Base-by-base conservation (phyloP, 2,113 vertebrate species). In the Columbina picui region DNA sequence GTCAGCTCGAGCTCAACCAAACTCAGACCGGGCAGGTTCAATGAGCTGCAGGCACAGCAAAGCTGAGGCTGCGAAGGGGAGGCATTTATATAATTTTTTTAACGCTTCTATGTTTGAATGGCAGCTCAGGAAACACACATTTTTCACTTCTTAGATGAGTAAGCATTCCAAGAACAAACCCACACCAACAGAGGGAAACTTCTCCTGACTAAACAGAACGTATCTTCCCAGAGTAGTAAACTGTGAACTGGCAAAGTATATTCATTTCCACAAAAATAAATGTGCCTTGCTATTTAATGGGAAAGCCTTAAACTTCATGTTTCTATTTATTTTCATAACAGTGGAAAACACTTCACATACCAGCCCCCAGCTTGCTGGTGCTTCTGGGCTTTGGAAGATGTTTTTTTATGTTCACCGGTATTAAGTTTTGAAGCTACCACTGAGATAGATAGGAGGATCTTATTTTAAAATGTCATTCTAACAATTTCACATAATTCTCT, bases 81-180 rank as follows among this genome's bases (percentile, higher is more conserved):
- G 64, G 68, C n/a, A 47, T 64, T 69, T 59, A 91, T 64, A 79
- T 93, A 81, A 91, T 94, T 94, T 36, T 50, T 92, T 83, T 93
- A 94, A 96, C 96, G 55, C 26, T 87, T 41, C 41, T 88, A 8
- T 76, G 91, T 96, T 97, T 96, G 94, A 96, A 80, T 87, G 97
- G 90, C 95, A 94, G 94, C 92, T 97, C 90, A 87, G 95, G 96
- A 97, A 96, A 82, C 89, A 94, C 75, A 69, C 56, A 22, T 95
- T 95, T 98, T 96, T 93, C 69, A 89, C 4, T 75, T 89, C 91
- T 96, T 75, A 76, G 85, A 75, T 97, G 95, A 97, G 90, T 94
- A 95, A 97, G 84, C 80, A 94, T 74, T 90, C 90, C 76, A 94
- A 96, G 89, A 93, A 92, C 94, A 97, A 97, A 97, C 89, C 95